These are phyloP conservation scores for Pollenia amentaria DNA, from an alignment of 2,888 invertebrate species.

Conservation along the genomic window DNA sequence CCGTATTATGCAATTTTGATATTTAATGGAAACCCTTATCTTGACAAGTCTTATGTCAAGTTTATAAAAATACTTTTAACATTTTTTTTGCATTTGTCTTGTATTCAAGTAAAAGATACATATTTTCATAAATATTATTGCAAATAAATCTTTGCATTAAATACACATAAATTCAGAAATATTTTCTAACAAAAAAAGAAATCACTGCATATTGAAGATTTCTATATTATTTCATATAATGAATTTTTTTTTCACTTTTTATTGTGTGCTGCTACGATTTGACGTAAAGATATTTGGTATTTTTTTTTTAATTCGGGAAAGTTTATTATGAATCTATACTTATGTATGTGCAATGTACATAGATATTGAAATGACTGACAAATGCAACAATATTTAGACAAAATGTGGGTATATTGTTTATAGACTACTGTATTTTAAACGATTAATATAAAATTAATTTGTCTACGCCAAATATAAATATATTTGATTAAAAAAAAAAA, in stretches of 20 bases:
- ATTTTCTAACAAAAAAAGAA: not conserved
- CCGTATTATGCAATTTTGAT: too few relatives aligned
- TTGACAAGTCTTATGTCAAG: constrained; percentile 64
- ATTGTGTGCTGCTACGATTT: constrained; percentile 16
- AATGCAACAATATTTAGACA: not conserved
- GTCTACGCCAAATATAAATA: not conserved
- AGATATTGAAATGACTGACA: not conserved
- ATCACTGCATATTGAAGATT: not conserved
- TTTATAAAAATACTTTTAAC: constrained; percentile 67
- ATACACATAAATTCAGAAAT: constrained; percentile 22
- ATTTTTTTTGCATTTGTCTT: not conserved
- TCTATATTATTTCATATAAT: constrained; percentile 1
- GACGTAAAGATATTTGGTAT: constrained; percentile 30
- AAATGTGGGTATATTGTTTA: not conserved
- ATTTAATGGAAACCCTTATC: constrained; percentile 25
- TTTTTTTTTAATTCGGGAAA: not conserved
- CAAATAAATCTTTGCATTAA: constrained; percentile 45
- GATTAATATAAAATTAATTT: constrained; percentile 7
- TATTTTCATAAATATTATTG: constrained; percentile 35
- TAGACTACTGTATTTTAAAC: not conserved
- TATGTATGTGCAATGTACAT: not conserved
- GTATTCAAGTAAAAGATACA: not conserved
- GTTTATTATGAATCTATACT: not conserved
- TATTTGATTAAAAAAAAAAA: too few relatives aligned
- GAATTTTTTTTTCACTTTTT: constrained; percentile 16